Conservation (phyloP, 2,888 invertebrate species). For the Apodemia duryi region DNA sequence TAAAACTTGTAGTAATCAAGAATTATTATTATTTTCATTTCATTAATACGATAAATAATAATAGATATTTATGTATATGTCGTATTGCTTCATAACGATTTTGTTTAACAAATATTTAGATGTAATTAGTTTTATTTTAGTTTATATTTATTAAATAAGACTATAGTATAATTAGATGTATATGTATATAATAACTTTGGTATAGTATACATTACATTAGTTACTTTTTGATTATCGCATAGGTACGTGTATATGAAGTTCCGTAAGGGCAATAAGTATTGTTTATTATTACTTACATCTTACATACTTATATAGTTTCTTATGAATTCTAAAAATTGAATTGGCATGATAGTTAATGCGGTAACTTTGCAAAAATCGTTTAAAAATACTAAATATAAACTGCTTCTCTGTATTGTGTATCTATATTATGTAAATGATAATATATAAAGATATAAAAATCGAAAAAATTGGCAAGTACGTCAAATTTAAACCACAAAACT, state of each 20-base stretch:
- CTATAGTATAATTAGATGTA: too few relatives aligned
- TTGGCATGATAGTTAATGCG: conserved; percentile 2
- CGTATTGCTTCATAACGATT: too few relatives aligned
- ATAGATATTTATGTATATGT: neutral
- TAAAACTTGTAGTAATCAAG: too few relatives aligned
- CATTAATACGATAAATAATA: neutral
- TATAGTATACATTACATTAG: too few relatives aligned
- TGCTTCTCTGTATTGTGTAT: neutral
- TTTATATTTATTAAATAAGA: too few relatives aligned
- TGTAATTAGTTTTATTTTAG: too few relatives aligned
- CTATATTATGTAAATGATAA: conserved; percentile 1
- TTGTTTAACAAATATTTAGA: too few relatives aligned
- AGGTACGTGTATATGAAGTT: neutral
- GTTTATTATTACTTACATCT: neutral
- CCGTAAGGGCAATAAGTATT: too few relatives aligned
- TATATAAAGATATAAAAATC: neutral
- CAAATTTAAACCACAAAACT: neutral
- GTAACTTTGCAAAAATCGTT: conserved; percentile 3
- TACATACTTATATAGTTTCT: neutral
- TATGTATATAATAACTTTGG: too few relatives aligned
- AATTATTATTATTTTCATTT: too few relatives aligned
- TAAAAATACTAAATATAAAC: neutral
- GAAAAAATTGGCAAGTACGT: conserved; percentile 4
- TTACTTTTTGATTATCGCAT: too few relatives aligned
- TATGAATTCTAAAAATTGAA: neutral